phyloP scores from a whole-genome alignment of 2,888 invertebrate genomes.

The Lepetodrilus schrolli region DNA sequence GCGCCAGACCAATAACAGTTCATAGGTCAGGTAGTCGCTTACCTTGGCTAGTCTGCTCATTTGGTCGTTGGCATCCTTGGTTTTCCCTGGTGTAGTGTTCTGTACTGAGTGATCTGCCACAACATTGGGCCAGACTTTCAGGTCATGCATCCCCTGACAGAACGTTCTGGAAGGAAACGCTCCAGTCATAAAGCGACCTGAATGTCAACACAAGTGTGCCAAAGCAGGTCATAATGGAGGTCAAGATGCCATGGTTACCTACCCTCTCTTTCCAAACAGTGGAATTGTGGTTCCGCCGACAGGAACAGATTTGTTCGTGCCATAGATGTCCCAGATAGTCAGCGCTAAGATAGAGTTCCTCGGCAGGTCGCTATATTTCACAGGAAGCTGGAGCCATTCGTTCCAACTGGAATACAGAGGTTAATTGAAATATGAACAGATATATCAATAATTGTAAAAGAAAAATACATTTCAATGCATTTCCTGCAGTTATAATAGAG shows the following conservation, averaged over 20 bases:
- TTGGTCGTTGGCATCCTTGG: constrained; percentile 66
- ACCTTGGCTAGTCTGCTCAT: constrained; percentile 86
- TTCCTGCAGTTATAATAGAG: too few species aligned
- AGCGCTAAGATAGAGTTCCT: constrained; percentile 89
- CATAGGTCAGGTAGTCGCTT: too few species aligned
- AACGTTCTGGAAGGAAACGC: constrained; percentile 66
- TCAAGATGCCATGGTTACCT: too few species aligned
- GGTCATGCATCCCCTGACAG: constrained; percentile 85
- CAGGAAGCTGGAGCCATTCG: constrained; percentile 94
- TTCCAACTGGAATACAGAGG: constrained; percentile 87
- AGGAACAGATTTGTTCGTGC: constrained; percentile 87
- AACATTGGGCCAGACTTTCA: constrained; percentile 90
- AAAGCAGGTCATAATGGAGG: too few species aligned
- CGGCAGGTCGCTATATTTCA: constrained; percentile 93
- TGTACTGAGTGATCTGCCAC: constrained; percentile 86
- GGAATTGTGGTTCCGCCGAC: constrained; percentile 92
- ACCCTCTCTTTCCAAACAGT: constrained; percentile 94
- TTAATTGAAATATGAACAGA: too few species aligned
- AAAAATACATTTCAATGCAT: too few species aligned
- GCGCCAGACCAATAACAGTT: too few species aligned
- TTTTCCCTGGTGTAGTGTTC: constrained; percentile 84
- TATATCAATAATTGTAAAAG: too few species aligned
- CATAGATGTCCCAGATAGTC: constrained; percentile 93
- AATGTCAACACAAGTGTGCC: not conserved
- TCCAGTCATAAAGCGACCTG: not conserved